Evolutionary conservation across 1,140 invertebrate species (phyloP), one percentile per base, ranked within the genome.

Genomic region (Diachasma alloeum): DNA sequence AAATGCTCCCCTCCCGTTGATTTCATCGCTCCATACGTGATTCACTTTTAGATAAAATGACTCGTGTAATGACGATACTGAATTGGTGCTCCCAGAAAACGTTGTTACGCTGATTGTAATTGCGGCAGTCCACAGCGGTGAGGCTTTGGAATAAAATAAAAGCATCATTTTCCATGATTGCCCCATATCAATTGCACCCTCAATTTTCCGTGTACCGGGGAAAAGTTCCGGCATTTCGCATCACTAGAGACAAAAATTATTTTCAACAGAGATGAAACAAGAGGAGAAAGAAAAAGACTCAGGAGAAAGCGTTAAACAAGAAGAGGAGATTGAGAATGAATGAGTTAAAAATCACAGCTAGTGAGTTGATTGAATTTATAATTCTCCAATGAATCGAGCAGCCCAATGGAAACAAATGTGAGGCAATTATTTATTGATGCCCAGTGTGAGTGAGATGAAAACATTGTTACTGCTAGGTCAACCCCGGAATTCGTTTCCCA

Each of bases 81-180:
- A 71, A 69, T 56, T 44, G 24, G 37, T 56, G 13, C 9, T 56
- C 9, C 68, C 36, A 66, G 74, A 77, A 82, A 83, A 79, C 79
- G 78, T 79, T 66, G 73, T 83, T 81, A 80, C 77, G 80, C 63
- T 83, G 82, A 83, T 83, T 83, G 77, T 81, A 83, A 83, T 83
- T 80, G 80, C 59, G 59, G 75, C 76, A 13, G 59, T 63, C 68
- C 53, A 53, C 24, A 39, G 11, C 19, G 72, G 72, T 53, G 66
- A 76, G 48, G 48, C n/a, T n/a, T 77, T 26, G 56, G 56, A 68
- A 56, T 48, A 56, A 72, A 56, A 72, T 56, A 56, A 56, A 24
- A 37, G 71, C 46, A 56, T 72, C 71, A 56, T 72, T 72, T 72
- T 72, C 39, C 71, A 72, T 72, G 59, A 63, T 63, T 63, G 24